Conservation (phyloP, 2,888 invertebrate genomes). For the Drosophila antonietae region DNA sequence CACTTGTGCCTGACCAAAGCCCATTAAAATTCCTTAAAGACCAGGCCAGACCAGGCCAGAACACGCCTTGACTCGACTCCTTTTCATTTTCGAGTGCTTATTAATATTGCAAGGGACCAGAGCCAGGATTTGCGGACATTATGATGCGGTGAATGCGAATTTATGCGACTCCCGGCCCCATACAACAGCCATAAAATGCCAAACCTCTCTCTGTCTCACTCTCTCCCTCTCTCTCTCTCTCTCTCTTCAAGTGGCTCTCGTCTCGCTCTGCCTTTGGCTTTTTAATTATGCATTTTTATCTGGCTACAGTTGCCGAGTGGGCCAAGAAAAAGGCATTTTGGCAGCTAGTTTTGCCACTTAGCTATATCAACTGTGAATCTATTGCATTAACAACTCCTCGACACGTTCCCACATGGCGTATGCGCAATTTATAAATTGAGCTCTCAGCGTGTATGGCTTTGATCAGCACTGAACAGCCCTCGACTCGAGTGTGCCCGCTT, state of each 20-base stretch:
- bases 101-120: slow-evolving; percentile 77
- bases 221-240: background rate
- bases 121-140: slow-evolving; percentile 77
- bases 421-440: slow-evolving; percentile 45
- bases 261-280: slow-evolving; percentile 24
- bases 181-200: slow-evolving; percentile 6
- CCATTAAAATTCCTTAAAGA: slow-evolving; percentile 82
- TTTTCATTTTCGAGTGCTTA: slow-evolving; percentile 81
- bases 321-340: slow-evolving; percentile 27
- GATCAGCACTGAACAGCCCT: slow-evolving; percentile 38
- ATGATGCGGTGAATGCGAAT: slow-evolving; percentile 77
- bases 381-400: slow-evolving; percentile 44
- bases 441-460: slow-evolving; percentile 21
- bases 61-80: slow-evolving; percentile 60
- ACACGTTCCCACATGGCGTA: slow-evolving; percentile 30
- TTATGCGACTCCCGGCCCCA: slow-evolving; percentile 59
- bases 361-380: slow-evolving; percentile 39
- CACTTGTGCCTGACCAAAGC: slow-evolving; percentile 48
- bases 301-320: slow-evolving; percentile 50
- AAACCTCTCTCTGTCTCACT: background rate
- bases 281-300: slow-evolving; percentile 78
- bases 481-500: slow-evolving; percentile 16
- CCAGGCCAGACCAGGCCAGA: slow-evolving; percentile 27
- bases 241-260: background rate
- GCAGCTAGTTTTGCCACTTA: slow-evolving; percentile 50